Evolutionary conservation across 1,140 invertebrate species (phyloP).

Genomic region (Centruroides vittatus): DNA sequence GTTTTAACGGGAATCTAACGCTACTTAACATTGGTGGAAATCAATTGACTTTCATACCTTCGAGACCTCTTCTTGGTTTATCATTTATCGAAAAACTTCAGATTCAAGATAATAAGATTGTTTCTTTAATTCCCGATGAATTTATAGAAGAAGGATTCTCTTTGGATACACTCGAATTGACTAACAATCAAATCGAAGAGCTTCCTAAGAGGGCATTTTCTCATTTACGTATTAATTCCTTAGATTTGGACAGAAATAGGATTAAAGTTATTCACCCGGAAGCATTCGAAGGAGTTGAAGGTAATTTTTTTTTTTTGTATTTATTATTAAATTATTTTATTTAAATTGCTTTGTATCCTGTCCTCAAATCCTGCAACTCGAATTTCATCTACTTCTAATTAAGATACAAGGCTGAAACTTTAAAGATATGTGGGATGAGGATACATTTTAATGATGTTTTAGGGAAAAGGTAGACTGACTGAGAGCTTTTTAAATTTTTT

Average conservation of each 20-base stretch:
- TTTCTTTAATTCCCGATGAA: not conserved
- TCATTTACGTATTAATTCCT: conserved; percentile 16
- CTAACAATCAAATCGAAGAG: conserved; percentile 16
- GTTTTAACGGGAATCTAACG: conserved; percentile 18
- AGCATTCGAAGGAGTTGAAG: conserved; percentile 35
- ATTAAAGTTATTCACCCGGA: conserved; percentile 19
- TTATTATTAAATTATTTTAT: not conserved
- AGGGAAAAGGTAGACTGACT: too few relatives aligned
- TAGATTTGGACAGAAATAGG: conserved; percentile 20
- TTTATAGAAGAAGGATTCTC: not conserved
- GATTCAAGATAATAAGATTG: conserved; percentile 10
- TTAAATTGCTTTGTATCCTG: not conserved
- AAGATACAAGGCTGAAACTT: too few relatives aligned
- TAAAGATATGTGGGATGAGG: too few relatives aligned
- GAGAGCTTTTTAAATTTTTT: too few relatives aligned
- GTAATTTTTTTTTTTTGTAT: conserved; percentile 43
- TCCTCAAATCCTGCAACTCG: too few relatives aligned
- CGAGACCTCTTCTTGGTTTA: conserved; percentile 12
- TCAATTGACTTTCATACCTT: conserved; percentile 15
- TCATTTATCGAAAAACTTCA: conserved; percentile 15
- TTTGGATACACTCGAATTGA: conserved; percentile 19
- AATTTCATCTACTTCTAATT: too few relatives aligned
- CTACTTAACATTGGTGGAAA: conserved; percentile 21
- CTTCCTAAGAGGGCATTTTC: conserved; percentile 16
- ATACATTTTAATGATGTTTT: too few relatives aligned